Evolutionary conservation across 2,113 vertebrate species (phyloP), one percentile per base, ranked within the genome.

Genomic region (Gobio gobio): DNA sequence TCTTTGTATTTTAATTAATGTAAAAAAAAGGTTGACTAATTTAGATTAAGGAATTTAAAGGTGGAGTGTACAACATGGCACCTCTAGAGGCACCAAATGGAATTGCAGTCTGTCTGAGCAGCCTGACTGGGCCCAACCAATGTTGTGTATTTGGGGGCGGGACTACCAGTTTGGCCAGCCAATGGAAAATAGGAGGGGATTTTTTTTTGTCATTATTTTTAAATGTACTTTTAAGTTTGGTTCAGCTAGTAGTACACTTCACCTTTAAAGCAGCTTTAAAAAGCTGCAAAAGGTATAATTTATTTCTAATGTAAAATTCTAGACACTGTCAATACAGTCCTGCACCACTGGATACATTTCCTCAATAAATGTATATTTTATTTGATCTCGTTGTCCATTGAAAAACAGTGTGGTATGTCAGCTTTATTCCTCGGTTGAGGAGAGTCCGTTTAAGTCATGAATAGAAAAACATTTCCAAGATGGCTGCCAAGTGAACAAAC

Each of bases 391-490:
- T 16, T 83, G 18, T 77, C 58, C 20, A 66, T 14, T 61, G 29
- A 75, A 47, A 33, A 73, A 61, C 29, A 16, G 14, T 22, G 24
- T 78, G 36, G 63, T 14, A 68, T 72, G 12, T 85, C 40, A 63
- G 26, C 54, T 58, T 43, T 59, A n/a, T 78, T 77, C 1, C 18
- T 58, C 33, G n/a, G 16, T 33, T 54, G 51, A 22, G 88, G 86
- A 94, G 94, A 13, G 26, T 77, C 26, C 0, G 1, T 56, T 20
- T 36, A 18, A 77, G 9, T 33, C 18, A 10, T 47, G 43, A 24
- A 74, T 16, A 26, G 12, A 74, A 74, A 43, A 24, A n/a, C 5
- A 6, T 74, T 70, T 26, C 12, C 40, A 74, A 26, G 70, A 40
- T 40, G 4, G 36, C 40, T 24, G 22, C 22, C 12, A 10, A 26